Conservation (phyloP, 2,113 vertebrate genomes). For the Trogon melanurus region DNA sequence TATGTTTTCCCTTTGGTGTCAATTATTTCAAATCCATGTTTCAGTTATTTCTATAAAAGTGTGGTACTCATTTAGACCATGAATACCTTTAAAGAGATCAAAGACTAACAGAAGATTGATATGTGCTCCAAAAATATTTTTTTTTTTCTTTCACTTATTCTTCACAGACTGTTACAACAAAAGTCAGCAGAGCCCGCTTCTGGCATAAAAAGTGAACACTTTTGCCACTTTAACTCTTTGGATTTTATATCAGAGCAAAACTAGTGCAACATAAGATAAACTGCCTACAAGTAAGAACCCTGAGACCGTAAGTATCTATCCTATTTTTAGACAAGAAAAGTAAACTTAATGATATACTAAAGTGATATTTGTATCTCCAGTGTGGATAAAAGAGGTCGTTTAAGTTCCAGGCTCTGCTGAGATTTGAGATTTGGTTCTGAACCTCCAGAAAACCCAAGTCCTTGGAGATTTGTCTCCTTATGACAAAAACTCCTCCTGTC, state of each 20-base stretch:
- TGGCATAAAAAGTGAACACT: neutral
- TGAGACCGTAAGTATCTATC: neutral
- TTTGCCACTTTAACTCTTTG: slow-evolving; percentile 34
- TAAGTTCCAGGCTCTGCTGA: neutral
- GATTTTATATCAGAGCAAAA: slow-evolving; percentile 49
- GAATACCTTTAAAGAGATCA: slow-evolving; percentile 73
- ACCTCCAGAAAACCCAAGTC: neutral
- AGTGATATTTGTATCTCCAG: neutral
- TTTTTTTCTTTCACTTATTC: slow-evolving; percentile 53
- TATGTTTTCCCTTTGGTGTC: slow-evolving; percentile 75
- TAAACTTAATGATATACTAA: slow-evolving; percentile 5
- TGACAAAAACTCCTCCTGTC: neutral
- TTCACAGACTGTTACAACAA: slow-evolving; percentile 57
- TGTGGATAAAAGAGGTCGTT: neutral
- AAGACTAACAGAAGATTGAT: slow-evolving; percentile 71
- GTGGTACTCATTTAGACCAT: slow-evolving; percentile 69
- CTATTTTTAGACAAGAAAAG: slow-evolving; percentile 27
- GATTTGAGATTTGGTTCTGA: neutral
- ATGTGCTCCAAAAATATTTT: slow-evolving; percentile 61
- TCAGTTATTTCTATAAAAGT: slow-evolving; percentile 71
- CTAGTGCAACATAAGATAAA: slow-evolving; percentile 10
- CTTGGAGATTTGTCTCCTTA: neutral
- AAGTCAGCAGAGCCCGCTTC: slow-evolving; percentile 49
- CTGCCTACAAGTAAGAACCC: neutral
- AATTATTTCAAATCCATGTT: slow-evolving; percentile 79